A percentile compares a stretch with the other conserved stretches of the same genome.
Conservation (phyloP, 2,113 vertebrate species). For the Menura novaehollandiae region DNA sequence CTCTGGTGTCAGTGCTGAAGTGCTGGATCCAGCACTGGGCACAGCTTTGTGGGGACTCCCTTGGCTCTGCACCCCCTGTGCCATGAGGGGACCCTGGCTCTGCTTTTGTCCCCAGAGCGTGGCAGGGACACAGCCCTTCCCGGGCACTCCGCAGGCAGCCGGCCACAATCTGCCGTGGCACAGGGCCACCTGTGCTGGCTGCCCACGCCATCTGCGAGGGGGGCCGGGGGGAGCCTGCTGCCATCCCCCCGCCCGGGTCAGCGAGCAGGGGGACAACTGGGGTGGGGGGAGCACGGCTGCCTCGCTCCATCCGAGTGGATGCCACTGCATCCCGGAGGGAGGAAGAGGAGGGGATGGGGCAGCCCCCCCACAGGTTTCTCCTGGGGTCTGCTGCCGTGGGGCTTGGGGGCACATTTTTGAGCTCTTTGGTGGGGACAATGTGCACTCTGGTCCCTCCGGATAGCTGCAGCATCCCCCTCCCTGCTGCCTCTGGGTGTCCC, state of each 20-base stretch:
- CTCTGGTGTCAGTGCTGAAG: neutral
- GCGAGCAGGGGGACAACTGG: neutral
- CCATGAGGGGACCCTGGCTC: neutral
- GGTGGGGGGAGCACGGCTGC: neutral
- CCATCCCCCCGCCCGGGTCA: neutral
- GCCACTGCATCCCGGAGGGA: neutral
- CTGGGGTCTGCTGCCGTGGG: accelerated
- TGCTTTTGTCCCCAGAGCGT: neutral
- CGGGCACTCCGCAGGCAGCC: neutral
- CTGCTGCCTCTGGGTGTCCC: neutral
- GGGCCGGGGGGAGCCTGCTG: neutral
- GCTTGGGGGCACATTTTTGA: neutral
- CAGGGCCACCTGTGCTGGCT: slow-evolving; percentile 55
- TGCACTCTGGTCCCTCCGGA: accelerated
- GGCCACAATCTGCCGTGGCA: slow-evolving; percentile 11
- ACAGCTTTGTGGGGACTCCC: accelerated
- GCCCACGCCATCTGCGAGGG: slow-evolving; percentile 25
- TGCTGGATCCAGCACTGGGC: accelerated
- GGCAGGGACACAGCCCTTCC: neutral
- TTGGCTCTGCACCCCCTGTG: neutral
- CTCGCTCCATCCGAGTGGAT: neutral
- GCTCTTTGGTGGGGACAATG: neutral
- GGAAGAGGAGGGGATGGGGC: neutral
- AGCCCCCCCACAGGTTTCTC: neutral
- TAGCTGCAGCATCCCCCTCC: neutral